A percentile compares a stretch with the other conserved stretches of the same genome.
These are phyloP conservation scores for Portevinia maculata DNA, from an alignment of 2,888 invertebrate genomes.

Conservation along the genomic window DNA sequence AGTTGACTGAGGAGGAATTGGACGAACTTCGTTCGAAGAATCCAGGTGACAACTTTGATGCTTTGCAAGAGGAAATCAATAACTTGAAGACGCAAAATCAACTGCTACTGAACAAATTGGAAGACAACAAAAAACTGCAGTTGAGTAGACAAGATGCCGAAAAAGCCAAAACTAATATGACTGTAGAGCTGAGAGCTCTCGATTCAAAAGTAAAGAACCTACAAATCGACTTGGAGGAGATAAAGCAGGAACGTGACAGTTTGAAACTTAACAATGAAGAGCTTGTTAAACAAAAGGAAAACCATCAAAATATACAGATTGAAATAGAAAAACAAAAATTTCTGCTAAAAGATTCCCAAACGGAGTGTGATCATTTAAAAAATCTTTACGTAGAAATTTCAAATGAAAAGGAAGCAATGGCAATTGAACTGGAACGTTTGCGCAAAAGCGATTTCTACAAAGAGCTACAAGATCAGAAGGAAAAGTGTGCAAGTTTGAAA, in stretches of 20 bases:
- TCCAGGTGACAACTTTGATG: not conserved
- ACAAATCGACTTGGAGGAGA: slow-evolving; percentile 83
- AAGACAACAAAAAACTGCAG: slow-evolving; percentile 80
- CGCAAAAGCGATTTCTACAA: slow-evolving; percentile 84
- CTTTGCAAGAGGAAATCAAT: slow-evolving; percentile 75
- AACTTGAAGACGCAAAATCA: slow-evolving; percentile 82
- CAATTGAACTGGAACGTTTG: slow-evolving; percentile 85
- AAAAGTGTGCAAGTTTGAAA: slow-evolving; percentile 85
- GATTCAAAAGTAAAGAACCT: slow-evolving; percentile 83
- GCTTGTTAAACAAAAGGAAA: slow-evolving; percentile 77
- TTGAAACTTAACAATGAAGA: slow-evolving; percentile 78
- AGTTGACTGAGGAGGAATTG: slow-evolving; percentile 80
- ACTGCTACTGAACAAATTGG: slow-evolving; percentile 81
- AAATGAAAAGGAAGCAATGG: slow-evolving; percentile 85
- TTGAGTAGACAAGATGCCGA: slow-evolving; percentile 67
- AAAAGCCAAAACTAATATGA: slow-evolving; percentile 76
- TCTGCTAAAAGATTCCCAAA: slow-evolving; percentile 84
- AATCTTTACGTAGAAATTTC: slow-evolving; percentile 85
- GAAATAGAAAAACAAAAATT: slow-evolving; percentile 84
- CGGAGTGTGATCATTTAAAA: slow-evolving; percentile 85
- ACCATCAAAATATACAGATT: slow-evolving; percentile 75
- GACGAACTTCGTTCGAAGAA: slow-evolving; percentile 80
- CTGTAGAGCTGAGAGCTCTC: slow-evolving; percentile 83
- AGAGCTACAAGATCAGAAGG: slow-evolving; percentile 84
- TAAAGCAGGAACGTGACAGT: slow-evolving; percentile 78